A percentile compares a stretch with the other conserved stretches of the same genome.
These are phyloP conservation scores for Folsomia manolachei DNA, from an alignment of 2,888 invertebrate genomes.

Conservation along the genomic window DNA sequence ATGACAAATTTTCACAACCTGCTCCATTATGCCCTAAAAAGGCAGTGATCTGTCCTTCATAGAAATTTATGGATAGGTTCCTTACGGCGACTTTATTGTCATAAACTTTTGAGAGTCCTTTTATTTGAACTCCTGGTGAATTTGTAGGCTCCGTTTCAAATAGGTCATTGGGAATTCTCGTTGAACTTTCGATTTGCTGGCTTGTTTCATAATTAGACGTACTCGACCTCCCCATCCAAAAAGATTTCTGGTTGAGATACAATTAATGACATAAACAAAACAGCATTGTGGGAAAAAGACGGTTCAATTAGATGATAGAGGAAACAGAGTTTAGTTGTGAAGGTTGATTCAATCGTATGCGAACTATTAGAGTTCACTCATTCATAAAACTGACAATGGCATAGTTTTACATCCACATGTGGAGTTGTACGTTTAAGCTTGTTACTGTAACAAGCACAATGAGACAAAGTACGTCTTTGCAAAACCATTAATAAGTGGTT, in stretches of 20 bases:
- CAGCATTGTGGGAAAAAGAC: too few relatives aligned
- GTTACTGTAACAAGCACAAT: too few relatives aligned
- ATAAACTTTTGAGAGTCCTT: slow-evolving; percentile 61
- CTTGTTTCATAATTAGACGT: slow-evolving; percentile 14
- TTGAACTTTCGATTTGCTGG: neutral
- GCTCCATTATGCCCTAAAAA: slow-evolving; percentile 63
- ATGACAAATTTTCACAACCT: slow-evolving; percentile 4
- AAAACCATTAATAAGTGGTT: neutral
- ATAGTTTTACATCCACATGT: too few relatives aligned
- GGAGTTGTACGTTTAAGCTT: too few relatives aligned
- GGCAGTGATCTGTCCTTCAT: slow-evolving; percentile 80
- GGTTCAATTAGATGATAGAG: too few relatives aligned
- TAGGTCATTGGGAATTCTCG: slow-evolving; percentile 22
- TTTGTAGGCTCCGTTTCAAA: slow-evolving; percentile 55
- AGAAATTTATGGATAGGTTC: slow-evolving; percentile 70
- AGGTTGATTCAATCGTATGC: neutral
- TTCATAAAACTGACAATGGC: too few relatives aligned
- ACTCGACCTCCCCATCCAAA: slow-evolving; percentile 43
- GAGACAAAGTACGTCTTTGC: neutral
- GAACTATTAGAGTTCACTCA: too few relatives aligned
- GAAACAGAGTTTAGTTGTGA: neutral
- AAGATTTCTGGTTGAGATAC: slow-evolving; percentile 54
- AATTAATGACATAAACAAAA: too few relatives aligned
- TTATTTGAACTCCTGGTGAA: slow-evolving; percentile 59
- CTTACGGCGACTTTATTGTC: slow-evolving; percentile 63